These are phyloP conservation scores for Azemiops feae DNA, from an alignment of 2,113 vertebrate species.

Conservation along the genomic window DNA sequence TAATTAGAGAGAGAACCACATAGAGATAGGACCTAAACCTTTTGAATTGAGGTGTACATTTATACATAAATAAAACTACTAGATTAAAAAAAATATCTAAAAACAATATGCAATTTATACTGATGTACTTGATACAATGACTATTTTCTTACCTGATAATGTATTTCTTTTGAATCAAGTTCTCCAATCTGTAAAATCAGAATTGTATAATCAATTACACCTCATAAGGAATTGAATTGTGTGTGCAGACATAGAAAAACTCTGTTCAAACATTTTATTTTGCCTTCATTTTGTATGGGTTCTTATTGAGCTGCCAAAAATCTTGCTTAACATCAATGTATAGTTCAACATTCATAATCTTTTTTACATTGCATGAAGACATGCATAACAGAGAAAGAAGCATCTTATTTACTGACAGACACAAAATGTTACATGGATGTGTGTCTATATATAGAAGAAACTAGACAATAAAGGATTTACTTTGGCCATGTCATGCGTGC, in stretches of 20 bases:
- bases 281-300: neutral
- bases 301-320: neutral
- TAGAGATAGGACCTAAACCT: neutral
- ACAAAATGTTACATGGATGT: neutral
- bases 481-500: neutral
- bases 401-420: neutral
- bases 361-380: neutral
- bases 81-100: neutral
- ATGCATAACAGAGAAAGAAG: neutral
- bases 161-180: constrained; percentile 51
- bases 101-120: neutral
- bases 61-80: neutral
- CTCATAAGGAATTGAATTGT: constrained; percentile 14
- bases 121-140: neutral
- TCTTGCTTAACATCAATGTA: neutral
- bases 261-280: neutral
- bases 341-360: neutral
- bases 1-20: neutral
- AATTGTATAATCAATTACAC: constrained; percentile 30
- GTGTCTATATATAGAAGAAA: neutral
- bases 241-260: neutral
- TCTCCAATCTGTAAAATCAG: constrained; percentile 46
- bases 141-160: constrained; percentile 59
- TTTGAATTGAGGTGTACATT: neutral
- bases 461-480: neutral